Evolutionary conservation across 2,113 vertebrate species (phyloP), one percentile per base, ranked within the genome.

Genomic region (Chaenogobius annularis): DNA sequence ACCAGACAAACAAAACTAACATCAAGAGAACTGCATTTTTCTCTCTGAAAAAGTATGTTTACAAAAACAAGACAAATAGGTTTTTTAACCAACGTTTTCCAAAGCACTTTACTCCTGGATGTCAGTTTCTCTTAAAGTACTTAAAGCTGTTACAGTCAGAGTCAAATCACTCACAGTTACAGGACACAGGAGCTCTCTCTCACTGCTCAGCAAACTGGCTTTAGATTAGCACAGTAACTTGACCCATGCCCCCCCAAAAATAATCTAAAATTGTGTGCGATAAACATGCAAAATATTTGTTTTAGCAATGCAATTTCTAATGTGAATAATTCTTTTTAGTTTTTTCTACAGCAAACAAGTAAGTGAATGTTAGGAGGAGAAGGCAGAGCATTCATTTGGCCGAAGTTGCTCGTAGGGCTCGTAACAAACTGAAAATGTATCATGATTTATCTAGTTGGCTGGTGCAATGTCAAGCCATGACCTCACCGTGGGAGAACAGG

Each of bases 1-100:
- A 83, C 86, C 81, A 89, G 76, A 63, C 10, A 63, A 81, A 83
- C 88, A 90, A 90, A 88, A 71, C 37, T 37, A 52, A 78, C 35
- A 17, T 0, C 35, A 26, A 26, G 58, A 70, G 77, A 11, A 44
- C 62, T 40, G 3, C 9, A 37, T 4, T n/a, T 63, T 73, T 61
- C 31, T 70, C 69, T 61, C 7, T 10, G 26, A 68, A 52, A 23
- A 72, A 19, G 84, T 40, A 22, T 69, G 31, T 70, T 61, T 10
- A 61, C 26, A 35, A 61, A 31, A 61, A 61, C 3, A 15, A 7
- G 11, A 31, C 4, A 31, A 12, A 55, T 10, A n/a, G 11, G 10
- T 10, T 11, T 23, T 55, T 11, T 10, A 20, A 22, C 10, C 52
- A 40, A 26, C 22, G 7, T 14, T 26, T 58, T 26, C 56, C 56